Conservation (phyloP, 2,888 invertebrate genomes). For the Orthosia cruda region DNA sequence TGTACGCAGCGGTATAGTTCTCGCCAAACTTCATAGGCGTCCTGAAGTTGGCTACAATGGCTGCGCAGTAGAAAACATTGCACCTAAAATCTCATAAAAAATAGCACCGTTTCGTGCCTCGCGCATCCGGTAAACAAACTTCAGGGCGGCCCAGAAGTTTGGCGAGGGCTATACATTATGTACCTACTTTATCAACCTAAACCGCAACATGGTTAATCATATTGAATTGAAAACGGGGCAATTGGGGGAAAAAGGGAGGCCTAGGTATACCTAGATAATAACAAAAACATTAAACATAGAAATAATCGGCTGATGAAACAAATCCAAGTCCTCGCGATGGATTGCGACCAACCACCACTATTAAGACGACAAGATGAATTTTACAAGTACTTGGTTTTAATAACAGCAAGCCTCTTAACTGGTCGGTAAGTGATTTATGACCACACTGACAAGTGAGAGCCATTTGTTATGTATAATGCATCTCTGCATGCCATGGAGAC, state of each 20-base stretch:
- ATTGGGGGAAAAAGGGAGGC: no score
- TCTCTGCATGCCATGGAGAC: neutral
- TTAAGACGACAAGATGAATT: neutral
- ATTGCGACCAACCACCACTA: neutral
- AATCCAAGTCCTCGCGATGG: neutral
- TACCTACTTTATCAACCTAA: neutral
- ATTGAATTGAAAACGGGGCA: neutral
- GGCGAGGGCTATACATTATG: no score
- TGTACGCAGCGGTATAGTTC: no score
- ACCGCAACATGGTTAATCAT: neutral
- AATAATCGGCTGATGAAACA: neutral
- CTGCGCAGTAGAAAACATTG: no score
- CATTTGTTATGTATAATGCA: conserved; percentile 5
- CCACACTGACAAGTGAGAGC: neutral
- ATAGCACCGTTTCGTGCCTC: no score
- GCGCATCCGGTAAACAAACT: no score
- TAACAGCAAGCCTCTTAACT: neutral
- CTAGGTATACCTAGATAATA: neutral
- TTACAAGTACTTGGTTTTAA: neutral
- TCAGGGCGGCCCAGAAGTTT: no score
- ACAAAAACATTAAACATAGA: neutral
- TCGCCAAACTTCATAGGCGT: no score
- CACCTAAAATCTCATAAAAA: no score
- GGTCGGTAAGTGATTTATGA: conserved; percentile 17
- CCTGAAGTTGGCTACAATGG: no score